Base-by-base conservation (phyloP, 2,113 vertebrate genomes). In the Malurus elegans region DNA sequence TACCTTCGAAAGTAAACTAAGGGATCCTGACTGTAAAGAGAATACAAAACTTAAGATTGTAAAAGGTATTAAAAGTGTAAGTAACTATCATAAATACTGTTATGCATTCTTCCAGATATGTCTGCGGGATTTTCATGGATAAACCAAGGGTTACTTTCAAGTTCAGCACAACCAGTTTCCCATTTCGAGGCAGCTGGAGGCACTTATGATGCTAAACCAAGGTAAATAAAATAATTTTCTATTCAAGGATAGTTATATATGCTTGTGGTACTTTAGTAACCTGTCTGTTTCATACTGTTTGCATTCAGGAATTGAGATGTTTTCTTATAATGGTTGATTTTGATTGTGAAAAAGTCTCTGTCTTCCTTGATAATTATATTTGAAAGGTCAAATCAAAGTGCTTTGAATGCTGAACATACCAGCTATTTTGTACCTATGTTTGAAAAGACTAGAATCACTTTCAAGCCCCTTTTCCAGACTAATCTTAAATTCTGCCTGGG, bases 61-160 rank as follows among this genome's bases (percentile, higher is more conserved):
- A 32, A 75, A 90, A 64, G 48, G 18, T 74, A 79, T 25, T 45
- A 74, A 72, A 86, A 29, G 32, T 1, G 1, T 57, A 65, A 58
- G 6, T 44, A 85, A 38, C 19, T 23, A 14, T 45, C 23, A 72
- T 42, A 53, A 91, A 74, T 71, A 31, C 34, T 57, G 28, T 72
- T 85, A 31, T 73, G 24, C 19, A 83, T 86, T 81, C 28, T 93
- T 67, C 42, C 95, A 99, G 98, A 98, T 87, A 98, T 99, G 97
- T 98, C 98, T 95, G 96, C 97, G 6, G 98, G 98, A 91, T 94
- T 97, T 71, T 97, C 98, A 40, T 98, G 98, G 98, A 83, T 97
- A 94, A 98, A 98, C 64, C 97, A 98, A 94, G 98, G 98, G 47
- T 96, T 98, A 29, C 96, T 98, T 95, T 88, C 97, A 92, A 97